These are phyloP conservation scores for Danio aesculapii DNA, from an alignment of 2,797 vertebrate genomes.

Conservation along the genomic window DNA sequence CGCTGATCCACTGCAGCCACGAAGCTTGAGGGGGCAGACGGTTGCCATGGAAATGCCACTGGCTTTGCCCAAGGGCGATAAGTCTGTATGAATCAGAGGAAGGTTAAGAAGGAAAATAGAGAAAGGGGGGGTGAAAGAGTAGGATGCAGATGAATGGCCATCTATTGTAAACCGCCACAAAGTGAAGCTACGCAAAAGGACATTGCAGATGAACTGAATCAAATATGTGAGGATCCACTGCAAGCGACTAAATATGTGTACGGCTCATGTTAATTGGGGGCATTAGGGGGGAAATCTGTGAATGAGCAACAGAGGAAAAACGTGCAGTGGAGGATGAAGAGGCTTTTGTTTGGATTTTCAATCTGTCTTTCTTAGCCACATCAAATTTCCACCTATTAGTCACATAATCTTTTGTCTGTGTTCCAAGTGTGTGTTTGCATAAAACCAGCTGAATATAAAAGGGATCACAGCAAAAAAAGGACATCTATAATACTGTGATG, in stretches of 20 bases:
- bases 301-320: constrained; percentile 27
- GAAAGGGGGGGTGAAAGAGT: constrained; percentile 70
- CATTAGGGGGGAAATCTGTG: constrained; percentile 21
- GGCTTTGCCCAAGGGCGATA: constrained; percentile 88
- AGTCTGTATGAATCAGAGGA: constrained; percentile 90
- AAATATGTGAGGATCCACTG: constrained; percentile 37
- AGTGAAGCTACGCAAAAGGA: constrained; percentile 40
- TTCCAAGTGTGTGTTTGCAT: constrained; percentile 43
- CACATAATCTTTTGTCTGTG: constrained; percentile 32
- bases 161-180: constrained; percentile 39
- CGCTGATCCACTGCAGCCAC: constrained; percentile 79
- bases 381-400: constrained; percentile 36
- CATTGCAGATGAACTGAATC: constrained; percentile 39
- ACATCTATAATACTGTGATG: constrained; percentile 13
- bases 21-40: constrained; percentile 73
- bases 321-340: constrained; percentile 34
- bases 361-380: constrained; percentile 33
- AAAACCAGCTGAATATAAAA: constrained; percentile 9
- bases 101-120: constrained; percentile 86
- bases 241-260: constrained; percentile 42
- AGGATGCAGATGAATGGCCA: constrained; percentile 58
- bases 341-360: constrained; percentile 47
- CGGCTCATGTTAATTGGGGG: constrained; percentile 46
- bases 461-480: constrained; percentile 20
- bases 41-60: constrained; percentile 84